Evolutionary conservation across 2,113 vertebrate species (phyloP), one percentile per base, ranked within the genome.

Genomic region (Mola mola): DNA sequence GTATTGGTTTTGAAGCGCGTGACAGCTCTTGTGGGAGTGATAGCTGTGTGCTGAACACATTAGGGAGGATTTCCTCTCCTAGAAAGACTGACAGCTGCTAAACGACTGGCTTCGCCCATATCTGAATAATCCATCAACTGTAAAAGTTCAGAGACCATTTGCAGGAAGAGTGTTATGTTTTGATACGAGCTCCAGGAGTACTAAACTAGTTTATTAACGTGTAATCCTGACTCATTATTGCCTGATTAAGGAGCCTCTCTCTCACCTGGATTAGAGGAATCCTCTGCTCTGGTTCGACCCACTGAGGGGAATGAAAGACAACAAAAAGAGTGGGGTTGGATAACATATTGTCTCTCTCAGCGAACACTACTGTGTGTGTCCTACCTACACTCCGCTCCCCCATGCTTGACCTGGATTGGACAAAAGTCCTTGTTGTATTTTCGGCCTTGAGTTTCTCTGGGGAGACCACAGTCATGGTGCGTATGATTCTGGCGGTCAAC

Each of bases 321-420:
- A 80, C 41, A 70, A 47, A 78, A 81, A 49, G 20, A 21, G 31
- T n/a, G 42, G 47, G 28, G 56, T 80, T 82, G 66, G 79, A 81
- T 81, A 81, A 88, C 84, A 68, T 64, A 68, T 58, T 19, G 40
- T 57, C 70, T 41, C 61, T 77, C 47, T 51, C 50, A 37, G 57
- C 1, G 70, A 86, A 84, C 82, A 82, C 71, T 70, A 49, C 59
- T 57, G 61, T 76, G 75, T 88, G 82, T 89, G 80, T 83, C 67
- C 84, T 89, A 89, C 84, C 85, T 90, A 90, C 86, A 83, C 83
- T 76, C 57, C 29, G 43, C 73, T 88, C 75, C 87, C 88, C 84
- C 83, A 87, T 88, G 87, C 88, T 85, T 90, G 89, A 90, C 89
- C 89, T 91, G 84, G 87, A 88, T 90, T 73, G 57, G 79, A 88